Conservation (phyloP, 2,797 vertebrate genomes). For the Rhynchotus rufescens region DNA sequence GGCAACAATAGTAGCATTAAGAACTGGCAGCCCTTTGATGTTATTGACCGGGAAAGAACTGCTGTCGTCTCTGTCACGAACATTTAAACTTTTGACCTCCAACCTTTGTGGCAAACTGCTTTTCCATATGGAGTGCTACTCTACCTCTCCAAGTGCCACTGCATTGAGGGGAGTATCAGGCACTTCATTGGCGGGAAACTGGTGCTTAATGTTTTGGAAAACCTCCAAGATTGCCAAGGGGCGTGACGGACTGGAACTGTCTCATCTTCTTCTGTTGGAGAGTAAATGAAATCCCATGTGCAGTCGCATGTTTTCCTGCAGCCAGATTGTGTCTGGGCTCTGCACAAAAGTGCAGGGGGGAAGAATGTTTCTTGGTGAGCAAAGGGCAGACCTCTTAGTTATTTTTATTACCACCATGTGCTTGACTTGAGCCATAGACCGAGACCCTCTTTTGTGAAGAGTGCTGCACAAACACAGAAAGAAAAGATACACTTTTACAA, state of each 20-base stretch:
- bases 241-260: not conserved
- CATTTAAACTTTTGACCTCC: slow-evolving; percentile 83
- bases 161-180: slow-evolving; percentile 33
- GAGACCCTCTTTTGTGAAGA: not conserved
- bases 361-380: accelerated
- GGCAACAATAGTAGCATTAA: slow-evolving; percentile 70
- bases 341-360: not conserved
- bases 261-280: not conserved
- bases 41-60: slow-evolving; percentile 70
- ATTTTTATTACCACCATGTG: not conserved
- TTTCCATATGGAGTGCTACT: slow-evolving; percentile 70
- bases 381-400: not conserved
- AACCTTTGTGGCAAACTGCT: slow-evolving; percentile 76
- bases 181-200: slow-evolving; percentile 46
- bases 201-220: slow-evolving; percentile 14
- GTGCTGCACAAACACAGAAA: not conserved
- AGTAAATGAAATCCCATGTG: not conserved
- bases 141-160: slow-evolving; percentile 29
- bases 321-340: not conserved
- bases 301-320: not conserved
- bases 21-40: slow-evolving; percentile 76
- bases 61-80: slow-evolving; percentile 72
- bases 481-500: not conserved
- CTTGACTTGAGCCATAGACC: not conserved
- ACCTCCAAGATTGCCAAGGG: not conserved